phyloP scores from a whole-genome alignment of 2,888 invertebrate species.

The Peribatodes rhomboidaria region DNA sequence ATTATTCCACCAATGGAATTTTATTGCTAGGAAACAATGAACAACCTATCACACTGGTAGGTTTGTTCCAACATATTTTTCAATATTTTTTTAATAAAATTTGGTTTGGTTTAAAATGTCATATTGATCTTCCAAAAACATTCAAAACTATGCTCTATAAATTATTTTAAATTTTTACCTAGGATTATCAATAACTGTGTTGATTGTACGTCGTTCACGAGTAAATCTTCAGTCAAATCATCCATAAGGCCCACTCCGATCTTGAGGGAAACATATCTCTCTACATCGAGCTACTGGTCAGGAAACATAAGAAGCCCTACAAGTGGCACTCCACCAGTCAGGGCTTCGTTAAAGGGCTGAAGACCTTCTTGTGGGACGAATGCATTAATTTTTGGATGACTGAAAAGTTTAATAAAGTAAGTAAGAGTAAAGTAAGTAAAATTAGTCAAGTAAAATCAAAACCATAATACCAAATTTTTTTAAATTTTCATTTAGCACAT shows the following conservation, averaged over 20 bases:
- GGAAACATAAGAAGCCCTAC: conserved; percentile 65
- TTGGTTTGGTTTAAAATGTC: too few species aligned
- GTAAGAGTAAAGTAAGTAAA: too few species aligned
- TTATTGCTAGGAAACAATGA: too few species aligned
- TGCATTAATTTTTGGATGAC: conserved; percentile 52
- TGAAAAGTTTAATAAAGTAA: conserved; percentile 32
- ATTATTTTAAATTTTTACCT: conserved; percentile 41
- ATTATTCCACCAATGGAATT: too few species aligned
- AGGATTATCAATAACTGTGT: conserved; percentile 48
- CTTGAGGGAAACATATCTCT: conserved; percentile 51
- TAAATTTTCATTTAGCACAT: too few species aligned
- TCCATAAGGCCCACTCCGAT: conserved; percentile 51
- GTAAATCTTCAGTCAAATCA: conserved; percentile 32
- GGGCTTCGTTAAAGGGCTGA: conserved; percentile 53
- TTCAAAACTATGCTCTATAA: too few species aligned
- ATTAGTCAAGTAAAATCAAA: background rate
- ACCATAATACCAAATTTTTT: background rate
- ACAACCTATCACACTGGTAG: too few species aligned
- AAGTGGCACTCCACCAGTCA: conserved; percentile 63
- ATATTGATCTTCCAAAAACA: too few species aligned
- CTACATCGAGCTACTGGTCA: conserved; percentile 68
- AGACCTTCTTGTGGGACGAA: conserved; percentile 72
- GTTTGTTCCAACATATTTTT: too few species aligned
- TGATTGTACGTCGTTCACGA: conserved; percentile 47
- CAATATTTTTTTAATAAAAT: too few species aligned